Evolutionary conservation across 2,797 vertebrate species (phyloP), one percentile per base, ranked within the genome.

Genomic region (Kryptolebias ocellatus): DNA sequence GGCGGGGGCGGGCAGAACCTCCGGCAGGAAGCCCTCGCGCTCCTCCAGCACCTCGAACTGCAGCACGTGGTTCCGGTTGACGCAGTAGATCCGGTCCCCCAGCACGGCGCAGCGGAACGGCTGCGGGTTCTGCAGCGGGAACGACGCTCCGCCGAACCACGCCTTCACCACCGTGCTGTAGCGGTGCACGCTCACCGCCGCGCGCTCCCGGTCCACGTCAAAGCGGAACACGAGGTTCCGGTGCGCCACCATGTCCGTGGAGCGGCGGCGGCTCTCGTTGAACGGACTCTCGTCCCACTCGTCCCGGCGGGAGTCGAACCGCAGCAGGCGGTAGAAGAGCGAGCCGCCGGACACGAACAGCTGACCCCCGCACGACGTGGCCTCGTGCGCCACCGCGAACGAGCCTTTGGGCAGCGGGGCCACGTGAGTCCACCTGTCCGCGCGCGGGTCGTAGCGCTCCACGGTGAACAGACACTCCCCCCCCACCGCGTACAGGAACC

Each of bases 251-350:
- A 98, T 96, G 87, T 95, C 96, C 0, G 95, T 85, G 0, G 96
- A 95, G 46, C 95, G 95, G 20, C 94, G 90, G 1, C 95, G 94
- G 88, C 96, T 96, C 90, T 94, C 95, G 83, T 95, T 96, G 85
- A 95, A 95, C 0, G 97, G 97, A 31, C 96, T 97, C 80, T 97
- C 97, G 74, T 96, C 95, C 97, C 97, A 98, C 86, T 97, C 96
- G 0, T 97, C 94, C 5, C 94, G 91, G 53, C 95, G 95, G 18
- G 95, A 93, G 80, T 97, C 95, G 1, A 96, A 98, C 11, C 95
- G 95, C 60, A 98, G 94, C 64, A 98, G 91, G 5, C 97, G 95
- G 83, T 96, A 96, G 86, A 96, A 97, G 2, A 98, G 95, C 0
- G 96, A 96, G 7, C 96, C 97, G 0, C 97, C 97, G 0, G 96